phyloP scores from a whole-genome alignment of 2,797 vertebrate genomes.

The Sarcoramphus papa region DNA sequence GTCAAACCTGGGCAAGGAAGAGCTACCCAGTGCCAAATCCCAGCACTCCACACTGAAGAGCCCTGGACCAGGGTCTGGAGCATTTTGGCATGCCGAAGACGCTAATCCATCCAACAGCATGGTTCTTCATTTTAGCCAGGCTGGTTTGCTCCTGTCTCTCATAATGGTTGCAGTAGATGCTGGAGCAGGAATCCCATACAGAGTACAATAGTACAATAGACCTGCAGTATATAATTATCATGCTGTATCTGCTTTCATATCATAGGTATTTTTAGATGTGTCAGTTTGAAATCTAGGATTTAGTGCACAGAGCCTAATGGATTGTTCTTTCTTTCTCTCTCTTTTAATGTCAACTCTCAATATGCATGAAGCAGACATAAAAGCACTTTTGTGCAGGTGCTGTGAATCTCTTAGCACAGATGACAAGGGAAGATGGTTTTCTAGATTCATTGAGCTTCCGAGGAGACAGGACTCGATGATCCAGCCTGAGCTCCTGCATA shows the following conservation, averaged over 20 bases:
- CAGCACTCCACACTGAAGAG: not conserved
- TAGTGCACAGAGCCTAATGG: conserved; percentile 61
- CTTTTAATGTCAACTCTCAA: conserved; percentile 61
- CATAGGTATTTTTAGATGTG: conserved; percentile 63
- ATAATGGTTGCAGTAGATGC: not conserved
- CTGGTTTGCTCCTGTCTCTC: not conserved
- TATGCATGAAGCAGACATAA: conserved; percentile 59
- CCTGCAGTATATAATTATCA: conserved; percentile 39
- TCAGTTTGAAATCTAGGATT: conserved; percentile 64
- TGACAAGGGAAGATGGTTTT: conserved; percentile 47
- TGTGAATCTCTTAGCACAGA: conserved; percentile 6
- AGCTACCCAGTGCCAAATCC: not conserved
- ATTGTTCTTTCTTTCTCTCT: conserved; percentile 43
- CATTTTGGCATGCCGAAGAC: not conserved
- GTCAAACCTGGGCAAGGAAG: not conserved
- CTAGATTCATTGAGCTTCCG: conserved; percentile 43
- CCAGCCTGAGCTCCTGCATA: not conserved
- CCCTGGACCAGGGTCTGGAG: not conserved
- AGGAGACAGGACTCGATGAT: not conserved
- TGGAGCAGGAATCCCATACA: not conserved
- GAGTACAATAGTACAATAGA: conserved; percentile 7
- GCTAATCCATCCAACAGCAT: not conserved
- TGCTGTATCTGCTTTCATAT: conserved; percentile 60
- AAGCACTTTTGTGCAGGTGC: conserved; percentile 56
- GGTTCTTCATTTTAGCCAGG: not conserved